Evolutionary conservation across 2,113 vertebrate genomes (phyloP).

Genomic region (Oceanites oceanicus): DNA sequence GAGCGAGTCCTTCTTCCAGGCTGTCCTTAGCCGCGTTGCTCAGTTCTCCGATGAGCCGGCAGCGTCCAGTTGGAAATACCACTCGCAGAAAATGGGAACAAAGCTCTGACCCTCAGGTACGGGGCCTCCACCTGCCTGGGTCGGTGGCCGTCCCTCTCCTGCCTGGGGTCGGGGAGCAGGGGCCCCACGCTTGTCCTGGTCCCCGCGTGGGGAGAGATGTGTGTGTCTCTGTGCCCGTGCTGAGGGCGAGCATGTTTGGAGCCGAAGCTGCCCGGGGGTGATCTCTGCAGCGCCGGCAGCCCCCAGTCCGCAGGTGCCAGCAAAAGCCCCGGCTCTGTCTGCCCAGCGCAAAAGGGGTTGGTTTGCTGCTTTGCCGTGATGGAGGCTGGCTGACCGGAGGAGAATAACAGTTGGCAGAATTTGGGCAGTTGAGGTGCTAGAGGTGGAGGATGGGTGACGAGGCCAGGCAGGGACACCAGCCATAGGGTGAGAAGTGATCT

Average conservation of each 20-base stretch:
- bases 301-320: background rate
- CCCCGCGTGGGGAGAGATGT: background rate
- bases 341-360: background rate
- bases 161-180: background rate
- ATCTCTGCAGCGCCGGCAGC: background rate
- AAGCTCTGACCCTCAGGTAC: background rate
- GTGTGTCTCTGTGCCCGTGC: fast-evolving
- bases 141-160: background rate
- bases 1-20: background rate
- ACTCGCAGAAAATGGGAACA: background rate
- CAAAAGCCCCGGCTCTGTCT: background rate
- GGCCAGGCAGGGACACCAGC: background rate
- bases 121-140: background rate
- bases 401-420: background rate
- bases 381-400: background rate
- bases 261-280: background rate
- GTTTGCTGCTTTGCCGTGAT: background rate
- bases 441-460: background rate
- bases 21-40: background rate
- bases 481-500: background rate
- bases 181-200: background rate
- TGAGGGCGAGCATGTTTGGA: fast-evolving
- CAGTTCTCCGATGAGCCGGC: background rate
- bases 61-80: background rate
- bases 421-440: background rate